Conservation (phyloP, 2,113 vertebrate genomes). For the Capra hircus region DNA sequence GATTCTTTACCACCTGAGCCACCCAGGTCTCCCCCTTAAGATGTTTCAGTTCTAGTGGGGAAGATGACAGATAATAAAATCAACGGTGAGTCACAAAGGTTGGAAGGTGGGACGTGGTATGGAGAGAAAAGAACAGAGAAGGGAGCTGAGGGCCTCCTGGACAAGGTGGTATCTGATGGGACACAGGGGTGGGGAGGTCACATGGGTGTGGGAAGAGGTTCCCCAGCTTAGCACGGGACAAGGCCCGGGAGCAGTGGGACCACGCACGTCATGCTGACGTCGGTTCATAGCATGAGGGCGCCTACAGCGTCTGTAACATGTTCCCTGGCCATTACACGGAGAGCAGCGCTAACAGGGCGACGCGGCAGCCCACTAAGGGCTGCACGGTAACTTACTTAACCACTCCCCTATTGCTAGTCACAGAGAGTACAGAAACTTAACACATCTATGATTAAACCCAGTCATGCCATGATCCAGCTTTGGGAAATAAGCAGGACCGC, state of each 20-base stretch:
- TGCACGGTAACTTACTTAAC: fast-evolving
- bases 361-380: fast-evolving
- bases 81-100: fast-evolving
- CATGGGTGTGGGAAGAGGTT: fast-evolving
- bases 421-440: background rate
- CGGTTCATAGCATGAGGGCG: fast-evolving
- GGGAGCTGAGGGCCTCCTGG: background rate
- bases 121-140: too few relatives aligned
- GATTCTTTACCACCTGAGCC: background rate
- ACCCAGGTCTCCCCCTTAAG: background rate
- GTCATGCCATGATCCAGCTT: background rate
- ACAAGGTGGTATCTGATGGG: too few relatives aligned
- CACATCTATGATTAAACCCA: background rate
- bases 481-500: background rate
- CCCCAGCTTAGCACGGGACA: background rate
- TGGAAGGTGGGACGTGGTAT: fast-evolving
- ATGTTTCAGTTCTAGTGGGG: background rate
- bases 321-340: fast-evolving
- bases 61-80: fast-evolving
- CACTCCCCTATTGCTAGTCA: background rate
- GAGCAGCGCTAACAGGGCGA: fast-evolving
- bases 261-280: fast-evolving
- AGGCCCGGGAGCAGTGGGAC: fast-evolving
- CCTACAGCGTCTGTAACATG: fast-evolving
- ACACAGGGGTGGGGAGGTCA: background rate